Conservation (phyloP, 2,113 vertebrate species). For the Hylia prasina region DNA sequence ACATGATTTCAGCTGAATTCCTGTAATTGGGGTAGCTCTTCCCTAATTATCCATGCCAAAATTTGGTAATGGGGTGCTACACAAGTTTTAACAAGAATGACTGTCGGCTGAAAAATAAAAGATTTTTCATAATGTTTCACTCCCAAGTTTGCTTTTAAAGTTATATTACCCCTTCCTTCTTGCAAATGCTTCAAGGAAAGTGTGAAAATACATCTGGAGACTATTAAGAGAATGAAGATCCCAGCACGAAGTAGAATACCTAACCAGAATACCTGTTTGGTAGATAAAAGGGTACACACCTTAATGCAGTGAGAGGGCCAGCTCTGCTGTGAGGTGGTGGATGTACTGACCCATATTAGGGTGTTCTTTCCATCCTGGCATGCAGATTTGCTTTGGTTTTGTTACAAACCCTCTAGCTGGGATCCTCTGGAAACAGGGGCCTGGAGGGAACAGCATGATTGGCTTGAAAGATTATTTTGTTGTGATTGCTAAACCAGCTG, state of each 20-base stretch:
- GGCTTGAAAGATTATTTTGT: slow-evolving; percentile 34
- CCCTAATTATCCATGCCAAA: neutral
- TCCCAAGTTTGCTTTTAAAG: neutral
- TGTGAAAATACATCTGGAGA: neutral
- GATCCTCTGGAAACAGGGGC: neutral
- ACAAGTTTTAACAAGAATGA: neutral
- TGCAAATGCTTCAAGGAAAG: neutral
- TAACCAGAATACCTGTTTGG: neutral
- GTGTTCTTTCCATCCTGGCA: neutral
- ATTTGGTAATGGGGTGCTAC: neutral
- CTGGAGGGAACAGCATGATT: neutral
- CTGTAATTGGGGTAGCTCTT: neutral
- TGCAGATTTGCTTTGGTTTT: neutral
- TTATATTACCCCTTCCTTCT: neutral
- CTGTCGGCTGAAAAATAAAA: neutral
- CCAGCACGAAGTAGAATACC: neutral
- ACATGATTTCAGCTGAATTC: neutral
- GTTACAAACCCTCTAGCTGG: neutral
- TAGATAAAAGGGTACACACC: neutral
- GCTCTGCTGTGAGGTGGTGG: neutral
- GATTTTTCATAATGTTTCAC: neutral
- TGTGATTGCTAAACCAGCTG: slow-evolving; percentile 19
- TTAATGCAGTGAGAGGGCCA: neutral
- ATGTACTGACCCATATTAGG: neutral
- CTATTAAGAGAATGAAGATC: neutral